phyloP scores from a whole-genome alignment of 92 coral and sea anemone species.

The Desmophyllum pertusum region DNA sequence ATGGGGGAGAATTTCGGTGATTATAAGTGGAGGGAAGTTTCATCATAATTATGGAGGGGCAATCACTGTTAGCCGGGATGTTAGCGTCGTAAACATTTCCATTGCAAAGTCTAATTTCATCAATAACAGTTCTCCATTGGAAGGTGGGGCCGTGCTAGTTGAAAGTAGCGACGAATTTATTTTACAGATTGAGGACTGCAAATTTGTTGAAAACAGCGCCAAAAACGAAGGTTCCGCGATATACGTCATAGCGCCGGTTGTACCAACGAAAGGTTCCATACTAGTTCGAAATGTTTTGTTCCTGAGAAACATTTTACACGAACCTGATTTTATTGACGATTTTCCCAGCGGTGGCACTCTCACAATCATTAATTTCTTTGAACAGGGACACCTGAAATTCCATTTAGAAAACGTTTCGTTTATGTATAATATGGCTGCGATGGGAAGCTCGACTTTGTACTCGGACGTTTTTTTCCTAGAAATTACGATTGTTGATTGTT shows the following conservation, averaged over 20 bases:
- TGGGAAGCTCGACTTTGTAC: neutral
- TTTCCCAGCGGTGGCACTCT: neutral
- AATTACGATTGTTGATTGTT: constrained; percentile 2
- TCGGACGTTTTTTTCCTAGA: neutral
- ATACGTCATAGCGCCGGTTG: neutral
- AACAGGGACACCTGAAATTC: neutral
- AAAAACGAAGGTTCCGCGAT: constrained; percentile 6
- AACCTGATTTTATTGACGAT: constrained; percentile 4
- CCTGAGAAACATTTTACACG: neutral
- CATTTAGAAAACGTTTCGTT: neutral
- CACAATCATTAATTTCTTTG: neutral
- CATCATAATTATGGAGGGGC: neutral
- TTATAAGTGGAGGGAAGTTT: neutral
- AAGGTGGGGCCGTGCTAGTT: constrained; percentile 23
- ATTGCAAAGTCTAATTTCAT: neutral
- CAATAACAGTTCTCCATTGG: constrained; percentile 5
- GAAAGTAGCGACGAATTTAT: neutral
- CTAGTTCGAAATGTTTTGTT: neutral
- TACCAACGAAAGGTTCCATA: neutral
- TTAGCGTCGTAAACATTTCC: neutral
- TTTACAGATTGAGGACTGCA: neutral
- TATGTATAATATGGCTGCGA: neutral
- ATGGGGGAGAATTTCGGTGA: neutral
- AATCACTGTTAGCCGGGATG: neutral
- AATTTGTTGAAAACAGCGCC: constrained; percentile 21